These are phyloP conservation scores for Chaetogeoica ovagalla DNA, from an alignment of 2,888 invertebrate genomes.

Conservation along the genomic window DNA sequence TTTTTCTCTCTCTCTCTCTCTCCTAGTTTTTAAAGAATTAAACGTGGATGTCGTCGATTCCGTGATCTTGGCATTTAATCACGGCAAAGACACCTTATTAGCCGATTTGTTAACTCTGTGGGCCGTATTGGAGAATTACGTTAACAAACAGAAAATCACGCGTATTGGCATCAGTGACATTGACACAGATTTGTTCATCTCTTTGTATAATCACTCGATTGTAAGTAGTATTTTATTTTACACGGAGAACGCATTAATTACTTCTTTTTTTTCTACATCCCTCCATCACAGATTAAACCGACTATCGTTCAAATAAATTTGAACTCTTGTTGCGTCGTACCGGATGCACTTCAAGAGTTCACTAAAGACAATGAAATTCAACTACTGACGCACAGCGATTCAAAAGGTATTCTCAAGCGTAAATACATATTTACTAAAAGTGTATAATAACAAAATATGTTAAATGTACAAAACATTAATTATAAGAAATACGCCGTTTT, in stretches of 20 bases:
- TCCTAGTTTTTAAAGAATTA: conserved; percentile 43
- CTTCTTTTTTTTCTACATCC: background rate
- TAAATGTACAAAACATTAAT: background rate
- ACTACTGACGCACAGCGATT: conserved; percentile 93
- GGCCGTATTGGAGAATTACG: conserved; percentile 75
- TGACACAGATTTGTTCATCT: conserved; percentile 77
- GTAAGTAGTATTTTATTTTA: conserved; percentile 58
- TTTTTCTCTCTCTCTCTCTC: no score
- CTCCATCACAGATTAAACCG: conserved; percentile 69
- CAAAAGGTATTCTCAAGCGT: conserved; percentile 68
- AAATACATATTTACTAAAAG: conserved; percentile 17
- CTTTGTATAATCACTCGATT: conserved; percentile 74
- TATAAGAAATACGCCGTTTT: no score
- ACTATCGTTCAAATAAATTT: conserved; percentile 90
- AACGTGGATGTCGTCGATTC: conserved; percentile 51
- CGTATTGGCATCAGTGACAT: conserved; percentile 87
- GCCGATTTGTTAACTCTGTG: conserved; percentile 76
- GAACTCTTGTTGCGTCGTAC: conserved; percentile 91
- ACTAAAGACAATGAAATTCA: conserved; percentile 90
- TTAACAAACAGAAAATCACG: conserved; percentile 67
- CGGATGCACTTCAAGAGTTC: conserved; percentile 84
- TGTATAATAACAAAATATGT: background rate
- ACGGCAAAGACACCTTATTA: conserved; percentile 59
- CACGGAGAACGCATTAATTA: conserved; percentile 8
- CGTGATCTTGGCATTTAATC: conserved; percentile 52